Base-by-base conservation (phyloP, 2,888 invertebrate species). In the Geotrupes spiniger region DNA sequence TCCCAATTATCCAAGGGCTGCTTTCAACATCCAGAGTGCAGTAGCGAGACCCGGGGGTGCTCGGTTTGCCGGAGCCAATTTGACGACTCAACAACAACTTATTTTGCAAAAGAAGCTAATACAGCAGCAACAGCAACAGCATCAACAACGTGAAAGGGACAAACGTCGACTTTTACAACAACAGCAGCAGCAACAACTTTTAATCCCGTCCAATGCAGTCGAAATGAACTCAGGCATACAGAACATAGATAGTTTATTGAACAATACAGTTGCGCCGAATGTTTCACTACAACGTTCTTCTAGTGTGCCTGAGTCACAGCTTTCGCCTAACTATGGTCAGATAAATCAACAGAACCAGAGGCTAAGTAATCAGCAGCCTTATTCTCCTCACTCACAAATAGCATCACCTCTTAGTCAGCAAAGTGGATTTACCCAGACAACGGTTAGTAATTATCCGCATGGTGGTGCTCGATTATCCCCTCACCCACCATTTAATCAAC, bases 181-280 rank as follows among this genome's bases (percentile, higher is more conserved):
- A 69, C 91, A 92, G 70, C 85, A 86, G 63, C 84, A 86, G 66
- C 91, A 91, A 68, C 88, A 88, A 65, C 74, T 89, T 74, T 78
- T 90, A 55, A 88, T 90, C 62, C 85, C 87, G 43, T 87, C 89
- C 68, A 86, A 84, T 69, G 87, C 87, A 48, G 75, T 76, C 52
- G 76, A 78, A 58, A 78, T 78, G 66, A 74, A 77, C 53, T 73
- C 75, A 51, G 75, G 74, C 42, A 74, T 81, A 58, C 79, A 80
- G 55, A 92, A 89, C 64, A 89, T 94, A 63, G 89, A 87, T 68
- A 90, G 87, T 53, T 78, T 95, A 60, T 79, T 93, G 64, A 89
- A 88, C 68, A 87, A 87, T 62, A 87, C 86, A 38, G 90, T 91
- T 54, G 91, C 92, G 45, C 91, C 91, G 42, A 95, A 95, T 73